Evolutionary conservation across 2,113 vertebrate species (phyloP), one percentile per base, ranked within the genome.

Genomic region (Rhegmatorhina hoffmannsi): DNA sequence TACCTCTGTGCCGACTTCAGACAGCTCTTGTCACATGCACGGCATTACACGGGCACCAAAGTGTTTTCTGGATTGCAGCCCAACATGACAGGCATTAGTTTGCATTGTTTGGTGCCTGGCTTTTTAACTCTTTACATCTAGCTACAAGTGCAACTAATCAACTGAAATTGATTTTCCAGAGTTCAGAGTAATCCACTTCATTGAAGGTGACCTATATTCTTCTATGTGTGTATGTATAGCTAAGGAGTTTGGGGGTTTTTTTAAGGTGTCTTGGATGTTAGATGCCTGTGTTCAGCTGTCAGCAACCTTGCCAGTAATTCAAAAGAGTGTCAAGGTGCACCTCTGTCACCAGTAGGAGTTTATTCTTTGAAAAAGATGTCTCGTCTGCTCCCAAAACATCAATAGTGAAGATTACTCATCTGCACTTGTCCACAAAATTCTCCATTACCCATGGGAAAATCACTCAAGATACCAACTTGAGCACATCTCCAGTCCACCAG

Each of bases 121-220:
- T 93, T 94, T 90, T 94, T 90, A 94, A 93, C 90, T 86, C 79
- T n/a, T 86, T 70, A 50, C 67, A 83, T 69, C 62, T 19, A 73
- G 31, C 72, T 92, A 24, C 79, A 59, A 90, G 72, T 21, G 34
- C 75, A 90, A 33, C 86, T 84, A 16, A 80, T 84, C 50, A 92
- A 81, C 75, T 31, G 36, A 53, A 90, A 90, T 6, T 50, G 68
- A 77, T 92, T 87, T 89, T 93, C 34, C 38, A 86, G 56, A 84
- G 67, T 50, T 86, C 76, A 3, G 2, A 13, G 75, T 80, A 94
- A 92, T 53, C 63, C 47, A 70, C 68, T 73, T 63, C 31, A 17
- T 2, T 66, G 63, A 90, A 95, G 75, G 79, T 83, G 53, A 88
- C 79, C 85, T 62, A 20, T 43, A 62, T 20, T 77, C n/a, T 85